A percentile compares a stretch with the other conserved stretches of the same genome.
phyloP scores from a whole-genome alignment of 2,797 vertebrate genomes.

The Myotis myotis region DNA sequence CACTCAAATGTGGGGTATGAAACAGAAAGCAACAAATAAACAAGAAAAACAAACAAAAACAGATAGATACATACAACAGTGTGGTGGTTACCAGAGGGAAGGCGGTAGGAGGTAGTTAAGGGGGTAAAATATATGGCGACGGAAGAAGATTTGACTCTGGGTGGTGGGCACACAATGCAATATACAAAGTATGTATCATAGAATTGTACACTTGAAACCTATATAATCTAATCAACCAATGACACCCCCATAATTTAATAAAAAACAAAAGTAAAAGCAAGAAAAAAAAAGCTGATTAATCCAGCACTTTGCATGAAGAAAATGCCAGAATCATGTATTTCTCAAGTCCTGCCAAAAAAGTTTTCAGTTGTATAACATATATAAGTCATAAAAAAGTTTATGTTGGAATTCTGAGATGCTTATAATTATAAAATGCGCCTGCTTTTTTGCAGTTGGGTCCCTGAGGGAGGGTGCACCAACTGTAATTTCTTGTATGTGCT shows the following conservation, averaged over 20 bases:
- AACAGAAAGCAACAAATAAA: neutral
- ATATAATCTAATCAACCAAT: neutral
- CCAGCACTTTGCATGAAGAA: neutral
- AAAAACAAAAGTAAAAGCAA: neutral
- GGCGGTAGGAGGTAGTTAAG: neutral
- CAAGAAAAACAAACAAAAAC: neutral
- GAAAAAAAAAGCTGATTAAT: neutral
- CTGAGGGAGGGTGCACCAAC: neutral
- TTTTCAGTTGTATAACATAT: neutral
- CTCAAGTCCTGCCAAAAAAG: neutral
- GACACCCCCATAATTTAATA: neutral
- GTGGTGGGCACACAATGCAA: neutral
- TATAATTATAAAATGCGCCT: neutral
- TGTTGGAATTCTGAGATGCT: neutral
- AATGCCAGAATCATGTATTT: constrained; percentile 7
- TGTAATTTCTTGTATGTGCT: neutral
- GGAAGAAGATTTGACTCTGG: neutral
- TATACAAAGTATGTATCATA: too few species aligned
- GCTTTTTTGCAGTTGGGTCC: neutral
- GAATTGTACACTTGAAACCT: neutral
- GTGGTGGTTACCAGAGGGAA: neutral
- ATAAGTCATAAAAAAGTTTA: neutral
- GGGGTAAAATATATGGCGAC: neutral
- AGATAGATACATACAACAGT: neutral
- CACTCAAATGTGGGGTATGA: neutral